phyloP scores from a whole-genome alignment of 2,113 vertebrate genomes.

The Amazona vittata region DNA sequence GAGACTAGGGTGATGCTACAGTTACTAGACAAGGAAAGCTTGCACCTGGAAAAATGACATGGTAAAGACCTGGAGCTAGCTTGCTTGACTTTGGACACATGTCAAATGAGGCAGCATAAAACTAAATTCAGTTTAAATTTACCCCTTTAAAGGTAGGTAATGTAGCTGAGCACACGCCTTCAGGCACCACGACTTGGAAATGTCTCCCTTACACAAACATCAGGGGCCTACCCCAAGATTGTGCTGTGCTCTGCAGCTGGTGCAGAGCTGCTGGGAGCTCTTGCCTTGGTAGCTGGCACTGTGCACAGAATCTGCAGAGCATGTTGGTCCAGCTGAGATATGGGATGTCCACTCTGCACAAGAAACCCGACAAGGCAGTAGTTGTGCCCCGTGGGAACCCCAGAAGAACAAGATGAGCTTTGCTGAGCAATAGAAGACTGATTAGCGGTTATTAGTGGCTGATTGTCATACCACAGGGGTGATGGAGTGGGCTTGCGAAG shows the following conservation, averaged over 20 bases:
- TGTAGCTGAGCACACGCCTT: not conserved
- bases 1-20: not conserved
- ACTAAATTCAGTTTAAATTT: not conserved
- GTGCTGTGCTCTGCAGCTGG: accelerated
- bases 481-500: accelerated
- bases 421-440: not conserved
- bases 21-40: not conserved
- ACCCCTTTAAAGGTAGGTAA: not conserved
- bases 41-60: not conserved
- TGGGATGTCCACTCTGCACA: not conserved
- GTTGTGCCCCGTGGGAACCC: not conserved
- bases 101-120: not conserved
- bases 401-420: not conserved
- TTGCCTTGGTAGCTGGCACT: not conserved
- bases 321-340: accelerated
- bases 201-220: accelerated
- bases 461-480: not conserved
- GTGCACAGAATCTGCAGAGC: accelerated
- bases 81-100: not conserved
- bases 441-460: not conserved
- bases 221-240: accelerated
- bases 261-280: not conserved
- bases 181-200: not conserved
- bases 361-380: not conserved
- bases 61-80: not conserved